Evolutionary conservation across 2,797 vertebrate species (phyloP).

Genomic region (Xiphophorus birchmanni): DNA sequence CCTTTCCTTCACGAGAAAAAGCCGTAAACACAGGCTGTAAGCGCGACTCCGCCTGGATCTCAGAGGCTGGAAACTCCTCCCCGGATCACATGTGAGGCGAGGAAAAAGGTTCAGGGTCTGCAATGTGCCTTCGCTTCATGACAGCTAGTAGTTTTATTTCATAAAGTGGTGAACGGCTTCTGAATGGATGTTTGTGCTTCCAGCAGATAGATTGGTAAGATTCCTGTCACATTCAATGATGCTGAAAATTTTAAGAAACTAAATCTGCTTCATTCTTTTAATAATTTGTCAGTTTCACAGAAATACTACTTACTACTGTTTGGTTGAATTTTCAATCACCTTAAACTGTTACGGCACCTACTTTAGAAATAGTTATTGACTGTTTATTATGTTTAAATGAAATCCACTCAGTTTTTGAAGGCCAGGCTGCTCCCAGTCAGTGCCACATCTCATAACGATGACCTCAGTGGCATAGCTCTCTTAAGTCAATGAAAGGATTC

Average conservation of each 20-base stretch:
- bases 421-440: not conserved
- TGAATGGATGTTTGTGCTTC: constrained; percentile 57
- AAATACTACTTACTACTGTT: not conserved
- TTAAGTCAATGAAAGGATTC: constrained; percentile 56
- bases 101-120: constrained; percentile 37
- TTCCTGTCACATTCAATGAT: constrained; percentile 2
- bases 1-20: constrained; percentile 45
- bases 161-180: constrained; percentile 24
- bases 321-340: not conserved
- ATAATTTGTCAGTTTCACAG: not conserved
- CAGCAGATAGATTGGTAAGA: constrained; percentile 57
- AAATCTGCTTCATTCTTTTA: not conserved
- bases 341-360: not conserved
- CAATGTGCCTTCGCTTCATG: constrained; percentile 33
- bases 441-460: constrained; percentile 12
- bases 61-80: constrained; percentile 64
- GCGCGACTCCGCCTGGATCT: constrained; percentile 34
- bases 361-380: not conserved
- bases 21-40: constrained; percentile 59
- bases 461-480: constrained; percentile 21
- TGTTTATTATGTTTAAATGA: not conserved
- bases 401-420: constrained; percentile 9
- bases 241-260: constrained; percentile 5
- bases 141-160: constrained; percentile 35
- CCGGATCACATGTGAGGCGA: constrained; percentile 66